Percentiles rank a stretch among this genome's conserved stretches.
Evolutionary conservation across 2,888 invertebrate species (phyloP).

Genomic region (Habrosyne pyritoides): DNA sequence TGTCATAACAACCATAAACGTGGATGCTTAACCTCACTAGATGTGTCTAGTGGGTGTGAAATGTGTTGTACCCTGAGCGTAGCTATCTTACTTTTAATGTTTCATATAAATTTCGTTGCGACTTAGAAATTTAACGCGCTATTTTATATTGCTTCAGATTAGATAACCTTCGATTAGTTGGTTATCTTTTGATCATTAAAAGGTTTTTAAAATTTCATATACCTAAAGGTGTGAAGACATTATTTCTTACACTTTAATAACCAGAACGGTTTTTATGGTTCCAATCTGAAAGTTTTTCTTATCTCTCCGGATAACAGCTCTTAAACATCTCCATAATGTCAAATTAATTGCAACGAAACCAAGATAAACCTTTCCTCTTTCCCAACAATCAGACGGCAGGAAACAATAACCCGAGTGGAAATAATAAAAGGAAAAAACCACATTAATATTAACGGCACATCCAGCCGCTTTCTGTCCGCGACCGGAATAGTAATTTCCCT

Average conservation of each 20-base stretch:
- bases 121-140: not conserved
- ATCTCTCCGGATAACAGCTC: not conserved
- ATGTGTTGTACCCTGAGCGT: conserved; percentile 5
- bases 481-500: conserved; percentile 70
- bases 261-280: not conserved
- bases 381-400: conserved; percentile 16
- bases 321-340: not conserved
- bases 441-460: conserved; percentile 51
- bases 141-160: not conserved
- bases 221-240: not conserved
- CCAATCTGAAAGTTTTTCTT: not conserved
- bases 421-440: conserved; percentile 41
- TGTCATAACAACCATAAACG: conserved; percentile 51
- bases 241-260: not conserved
- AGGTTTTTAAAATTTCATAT: not conserved
- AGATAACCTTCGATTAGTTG: not conserved
- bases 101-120: not conserved
- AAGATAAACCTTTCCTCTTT: conserved; percentile 16
- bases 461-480: conserved; percentile 39
- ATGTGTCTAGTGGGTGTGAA: conserved; percentile 27
- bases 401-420: conserved; percentile 38
- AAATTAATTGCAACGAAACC: not conserved
- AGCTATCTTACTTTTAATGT: conserved; percentile 3
- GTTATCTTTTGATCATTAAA: not conserved
- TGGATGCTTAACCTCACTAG: conserved; percentile 34